phyloP scores from a whole-genome alignment of 2,888 invertebrate species.

The Heliconius sara region DNA sequence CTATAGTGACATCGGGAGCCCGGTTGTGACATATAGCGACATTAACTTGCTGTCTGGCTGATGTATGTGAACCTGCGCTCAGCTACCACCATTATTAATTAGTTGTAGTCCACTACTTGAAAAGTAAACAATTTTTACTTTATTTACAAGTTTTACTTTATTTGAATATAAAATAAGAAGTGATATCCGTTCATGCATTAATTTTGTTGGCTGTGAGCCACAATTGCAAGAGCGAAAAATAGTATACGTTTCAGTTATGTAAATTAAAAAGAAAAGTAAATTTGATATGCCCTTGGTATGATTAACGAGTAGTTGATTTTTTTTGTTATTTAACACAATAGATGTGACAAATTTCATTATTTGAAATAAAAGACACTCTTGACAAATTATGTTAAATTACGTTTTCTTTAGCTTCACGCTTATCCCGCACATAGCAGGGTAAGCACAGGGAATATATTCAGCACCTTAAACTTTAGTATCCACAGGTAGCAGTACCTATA shows the following conservation, averaged over 20 bases:
- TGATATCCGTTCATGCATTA: too few relatives aligned
- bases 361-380: not conserved
- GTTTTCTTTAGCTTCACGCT: not conserved
- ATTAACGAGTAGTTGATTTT: conserved; percentile 22
- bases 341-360: conserved; percentile 6
- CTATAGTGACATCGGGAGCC: conserved; percentile 11
- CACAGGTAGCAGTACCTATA: conserved; percentile 6
- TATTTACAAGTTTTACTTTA: not conserved
- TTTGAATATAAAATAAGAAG: too few relatives aligned
- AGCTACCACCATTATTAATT: conserved; percentile 41
- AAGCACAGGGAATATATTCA: not conserved
- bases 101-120: conserved; percentile 34
- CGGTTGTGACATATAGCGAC: conserved; percentile 87
- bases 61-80: conserved; percentile 39
- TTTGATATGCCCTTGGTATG: conserved; percentile 14
- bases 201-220: too few relatives aligned
- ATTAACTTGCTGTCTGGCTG: conserved; percentile 43
- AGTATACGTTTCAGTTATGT: too few relatives aligned
- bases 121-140: conserved; percentile 17
- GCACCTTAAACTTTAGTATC: conserved; percentile 13
- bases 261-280: not conserved
- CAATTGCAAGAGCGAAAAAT: too few relatives aligned
- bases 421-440: too few relatives aligned
- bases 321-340: conserved; percentile 11
- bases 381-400: not conserved